Percentiles rank a stretch among this genome's conserved stretches.
These are phyloP conservation scores for Neomonachus schauinslandi DNA, from an alignment of 2,113 vertebrate genomes.

Conservation along the genomic window DNA sequence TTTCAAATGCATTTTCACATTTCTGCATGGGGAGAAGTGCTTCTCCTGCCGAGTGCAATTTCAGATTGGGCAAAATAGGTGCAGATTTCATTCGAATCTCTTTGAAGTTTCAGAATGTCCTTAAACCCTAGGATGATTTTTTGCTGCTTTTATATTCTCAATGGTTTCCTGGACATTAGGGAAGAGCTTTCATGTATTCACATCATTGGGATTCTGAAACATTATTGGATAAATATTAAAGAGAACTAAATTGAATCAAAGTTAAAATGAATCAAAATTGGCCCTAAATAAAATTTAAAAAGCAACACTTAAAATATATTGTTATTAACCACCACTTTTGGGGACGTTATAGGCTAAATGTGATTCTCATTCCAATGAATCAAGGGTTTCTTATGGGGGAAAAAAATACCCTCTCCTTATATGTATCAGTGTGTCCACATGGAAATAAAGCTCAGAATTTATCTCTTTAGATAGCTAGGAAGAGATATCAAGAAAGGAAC, in stretches of 20 bases:
- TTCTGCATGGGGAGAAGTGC: slow-evolving; percentile 39
- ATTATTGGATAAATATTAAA: slow-evolving; percentile 78
- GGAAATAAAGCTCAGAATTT: not conserved
- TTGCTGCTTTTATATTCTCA: slow-evolving; percentile 71
- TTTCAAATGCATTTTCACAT: slow-evolving; percentile 71
- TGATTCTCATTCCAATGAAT: slow-evolving; percentile 37
- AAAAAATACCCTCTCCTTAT: not conserved
- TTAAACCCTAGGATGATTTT: slow-evolving; percentile 66
- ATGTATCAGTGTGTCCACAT: not conserved
- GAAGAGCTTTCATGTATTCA: slow-evolving; percentile 72
- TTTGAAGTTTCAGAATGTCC: slow-evolving; percentile 69
- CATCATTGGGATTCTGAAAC: slow-evolving; percentile 54
- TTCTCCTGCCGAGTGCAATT: slow-evolving; percentile 65
- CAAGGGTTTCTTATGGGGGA: not conserved
- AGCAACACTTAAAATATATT: slow-evolving; percentile 52
- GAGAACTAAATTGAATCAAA: slow-evolving; percentile 74
- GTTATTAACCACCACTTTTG: slow-evolving; percentile 63
- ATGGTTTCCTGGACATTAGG: slow-evolving; percentile 67
- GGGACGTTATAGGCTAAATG: not conserved
- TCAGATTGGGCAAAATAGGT: slow-evolving; percentile 59
- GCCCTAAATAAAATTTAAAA: slow-evolving; percentile 63
- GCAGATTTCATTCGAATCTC: slow-evolving; percentile 54
- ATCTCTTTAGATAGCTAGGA: not conserved
- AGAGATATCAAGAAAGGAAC: not conserved
- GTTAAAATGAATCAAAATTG: slow-evolving; percentile 71